Base-by-base conservation (phyloP, 2,888 invertebrate genomes). In the Hemistola chrysoprasaria region DNA sequence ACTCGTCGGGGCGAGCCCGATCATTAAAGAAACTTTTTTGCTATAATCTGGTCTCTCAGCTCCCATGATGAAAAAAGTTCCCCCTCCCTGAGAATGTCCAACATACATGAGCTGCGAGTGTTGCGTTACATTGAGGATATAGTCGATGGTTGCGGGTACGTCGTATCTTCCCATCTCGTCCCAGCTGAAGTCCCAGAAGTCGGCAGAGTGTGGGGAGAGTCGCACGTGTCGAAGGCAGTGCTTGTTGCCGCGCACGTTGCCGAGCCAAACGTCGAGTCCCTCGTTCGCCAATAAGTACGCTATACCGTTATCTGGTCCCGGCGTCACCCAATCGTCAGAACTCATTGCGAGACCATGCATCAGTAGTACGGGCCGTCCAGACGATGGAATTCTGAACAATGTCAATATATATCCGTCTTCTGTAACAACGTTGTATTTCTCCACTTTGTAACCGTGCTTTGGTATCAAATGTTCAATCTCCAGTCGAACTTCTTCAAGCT, bases 191-290 rank as follows among this genome's bases (percentile, higher is more conserved):
- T 90, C 69, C 92, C 93, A 93, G 62, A 87, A 93, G 11, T 78
- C 62, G 2, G 57, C 40, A 3, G 48, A 45, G 1, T 59, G 58
- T 0, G 84, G 71, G 22, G 78, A 56, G 65, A 79, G 53, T 1
- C 65, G 66, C 1, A 62, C 56, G 59, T 94, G 94, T 5, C 66
- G 73, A 10, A 85, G 76, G 2, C 91, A 90, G 65, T 92, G 92
- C 11, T 82, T 84, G 62, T 92, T 94, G 9, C 95, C 95, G 1
- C 95, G 90, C 8, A 90, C 90, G 70, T 95, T 96, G 0, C 93
- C 92, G 71, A 96, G 71, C 95, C 95, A 96, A 0, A 93, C 92
- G 53, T 94, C 93, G 55, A 91, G 93, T n/a, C 92, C 92, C 34
- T 82, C 74, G 46, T 93, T 91, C 1, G 91, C 90, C 2, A 93